These are phyloP conservation scores for Pediacus dermestoides DNA, from an alignment of 2,888 invertebrate genomes.

Conservation along the genomic window DNA sequence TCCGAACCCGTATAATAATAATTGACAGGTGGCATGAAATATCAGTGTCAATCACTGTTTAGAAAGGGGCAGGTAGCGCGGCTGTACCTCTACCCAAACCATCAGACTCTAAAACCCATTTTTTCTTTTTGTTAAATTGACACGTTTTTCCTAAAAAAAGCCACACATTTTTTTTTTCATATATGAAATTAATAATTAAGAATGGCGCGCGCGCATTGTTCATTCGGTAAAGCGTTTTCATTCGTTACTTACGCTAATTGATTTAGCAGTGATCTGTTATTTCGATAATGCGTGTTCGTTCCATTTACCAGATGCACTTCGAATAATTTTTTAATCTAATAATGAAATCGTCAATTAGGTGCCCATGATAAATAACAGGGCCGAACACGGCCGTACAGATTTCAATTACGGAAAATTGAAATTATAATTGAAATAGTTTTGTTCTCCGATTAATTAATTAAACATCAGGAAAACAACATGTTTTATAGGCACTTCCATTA, in stretches of 20 bases:
- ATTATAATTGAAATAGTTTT: constrained; percentile 42
- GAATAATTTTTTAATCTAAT: constrained; percentile 43
- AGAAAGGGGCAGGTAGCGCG: no score
- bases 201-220: no score
- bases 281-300: constrained; percentile 38
- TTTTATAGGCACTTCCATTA: constrained; percentile 9
- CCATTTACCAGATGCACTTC: constrained; percentile 41
- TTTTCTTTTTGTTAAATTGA: no score
- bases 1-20: not conserved
- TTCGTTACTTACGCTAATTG: constrained; percentile 42
- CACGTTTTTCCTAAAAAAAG: no score
- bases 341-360: constrained; percentile 42
- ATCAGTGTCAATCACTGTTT: no score
- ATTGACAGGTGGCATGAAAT: constrained; percentile 3
- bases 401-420: constrained; percentile 43
- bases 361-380: constrained; percentile 35
- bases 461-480: constrained; percentile 23
- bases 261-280: constrained; percentile 40
- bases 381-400: constrained; percentile 25
- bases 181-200: no score
- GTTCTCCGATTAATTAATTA: constrained; percentile 27
- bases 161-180: no score
- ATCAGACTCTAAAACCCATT: no score
- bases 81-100: no score
- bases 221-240: no score